Base-by-base conservation (phyloP, 2,113 vertebrate genomes). In the Barnardius zonarius region DNA sequence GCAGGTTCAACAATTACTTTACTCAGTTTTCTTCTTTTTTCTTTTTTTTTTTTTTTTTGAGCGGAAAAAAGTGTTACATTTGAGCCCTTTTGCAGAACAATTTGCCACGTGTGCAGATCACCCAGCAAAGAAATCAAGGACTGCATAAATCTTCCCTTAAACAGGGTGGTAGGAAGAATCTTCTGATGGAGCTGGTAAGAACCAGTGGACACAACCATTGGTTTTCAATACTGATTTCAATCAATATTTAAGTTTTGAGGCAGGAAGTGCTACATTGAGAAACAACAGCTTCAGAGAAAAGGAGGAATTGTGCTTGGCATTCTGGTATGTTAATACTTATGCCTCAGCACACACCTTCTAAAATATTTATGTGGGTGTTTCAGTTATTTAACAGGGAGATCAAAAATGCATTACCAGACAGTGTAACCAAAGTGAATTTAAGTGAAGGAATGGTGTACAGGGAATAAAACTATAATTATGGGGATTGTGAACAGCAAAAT, bases 361-460 rank as follows among this genome's bases (percentile, higher is more conserved):
- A 96, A 96, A 84, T 95, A 96, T 94, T 96, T 66, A 96, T 90
- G 87, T 78, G 80, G 4, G 7, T 64, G 61, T 77, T 92, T 78
- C 69, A 93, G 88, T 95, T 96, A 92, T 86, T 86, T 94, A 95
- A 92, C 35, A 68, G 43, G 43, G 78, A 57, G 46, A 72, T 93
- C 64, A 93, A 92, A 95, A 96, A 90, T 96, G 41, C 80, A 88
- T 86, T 69, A 75, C 13, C 55, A 86, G 83, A 1, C 49, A 51
- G 74, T 25, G 44, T 59, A 84, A 31, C 64, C 54, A 17, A 63
- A 69, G 51, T 62, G 80, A 83, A 81, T 83, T 33, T 13, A 64
- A 78, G 72, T 44, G 43, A 94, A 51, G 35, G 61, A 41, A 23
- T 61, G 39, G 27, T 68, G 39, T n/a, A 17, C 22, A 51, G 62